These are phyloP conservation scores for Rhabdomys dilectus DNA, from an alignment of 2,113 vertebrate species.

Conservation along the genomic window DNA sequence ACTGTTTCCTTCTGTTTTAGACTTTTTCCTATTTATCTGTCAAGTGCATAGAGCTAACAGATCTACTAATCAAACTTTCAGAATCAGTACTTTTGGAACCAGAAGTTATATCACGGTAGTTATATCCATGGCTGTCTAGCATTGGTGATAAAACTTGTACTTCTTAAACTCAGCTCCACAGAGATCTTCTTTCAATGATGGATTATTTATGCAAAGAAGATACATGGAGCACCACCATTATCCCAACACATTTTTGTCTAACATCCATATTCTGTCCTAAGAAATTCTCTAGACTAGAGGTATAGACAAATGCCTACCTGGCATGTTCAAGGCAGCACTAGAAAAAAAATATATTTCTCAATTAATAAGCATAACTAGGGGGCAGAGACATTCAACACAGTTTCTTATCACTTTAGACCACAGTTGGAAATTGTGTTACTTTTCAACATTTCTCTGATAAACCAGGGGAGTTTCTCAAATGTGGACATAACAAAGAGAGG, in stretches of 20 bases:
- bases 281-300: background rate
- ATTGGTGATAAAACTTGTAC: conserved; percentile 41
- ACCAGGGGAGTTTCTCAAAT: background rate
- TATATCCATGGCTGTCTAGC: background rate
- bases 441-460: background rate
- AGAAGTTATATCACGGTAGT: background rate
- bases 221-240: background rate
- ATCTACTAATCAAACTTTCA: background rate
- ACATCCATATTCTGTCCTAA: background rate
- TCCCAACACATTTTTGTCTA: background rate
- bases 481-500: background rate
- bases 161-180: conserved; percentile 41
- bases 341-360: background rate
- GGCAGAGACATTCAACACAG: background rate
- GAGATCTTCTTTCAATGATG: conserved; percentile 1
- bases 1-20: background rate
- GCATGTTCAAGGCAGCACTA: background rate
- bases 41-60: background rate
- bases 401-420: background rate
- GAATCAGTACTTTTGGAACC: background rate
- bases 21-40: background rate
- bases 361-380: background rate
- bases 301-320: background rate
- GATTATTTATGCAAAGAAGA: background rate
- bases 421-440: background rate